phyloP scores from a whole-genome alignment of 2,888 invertebrate genomes.

The Clistopyga incitator region DNA sequence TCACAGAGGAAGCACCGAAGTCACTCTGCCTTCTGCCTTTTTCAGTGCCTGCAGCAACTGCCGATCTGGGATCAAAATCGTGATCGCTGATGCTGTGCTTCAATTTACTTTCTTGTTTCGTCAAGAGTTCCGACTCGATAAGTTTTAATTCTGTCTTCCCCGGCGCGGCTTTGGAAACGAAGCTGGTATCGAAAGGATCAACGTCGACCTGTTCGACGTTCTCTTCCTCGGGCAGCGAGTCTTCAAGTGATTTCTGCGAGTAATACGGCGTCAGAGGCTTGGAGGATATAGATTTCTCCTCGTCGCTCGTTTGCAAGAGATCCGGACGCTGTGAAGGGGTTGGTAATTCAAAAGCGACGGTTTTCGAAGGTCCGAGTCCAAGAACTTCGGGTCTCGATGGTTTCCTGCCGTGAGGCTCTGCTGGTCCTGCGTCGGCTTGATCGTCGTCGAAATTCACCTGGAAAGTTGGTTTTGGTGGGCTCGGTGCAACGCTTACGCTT shows the following conservation, averaged over 20 bases:
- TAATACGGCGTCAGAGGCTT: conserved; percentile 94
- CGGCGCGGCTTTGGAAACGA: conserved; percentile 85
- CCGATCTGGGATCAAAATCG: conserved; percentile 86
- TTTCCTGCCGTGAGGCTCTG: conserved; percentile 76
- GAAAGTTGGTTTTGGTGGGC: conserved; percentile 63
- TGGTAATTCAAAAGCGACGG: conserved; percentile 88
- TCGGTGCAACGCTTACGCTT: not conserved
- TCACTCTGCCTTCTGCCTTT: conserved; percentile 86
- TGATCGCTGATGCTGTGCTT: conserved; percentile 88
- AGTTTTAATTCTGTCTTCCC: conserved; percentile 86
- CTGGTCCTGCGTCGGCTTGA: not conserved
- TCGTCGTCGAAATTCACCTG: conserved; percentile 67
- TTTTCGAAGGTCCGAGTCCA: conserved; percentile 80
- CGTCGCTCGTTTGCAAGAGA: conserved; percentile 86
- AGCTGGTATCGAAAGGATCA: conserved; percentile 90
- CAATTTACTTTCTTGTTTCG: conserved; percentile 71
- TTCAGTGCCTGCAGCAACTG: conserved; percentile 64
- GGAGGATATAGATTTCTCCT: conserved; percentile 86
- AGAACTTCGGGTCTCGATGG: conserved; percentile 88
- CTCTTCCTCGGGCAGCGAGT: conserved; percentile 86
- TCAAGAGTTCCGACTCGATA: conserved; percentile 85
- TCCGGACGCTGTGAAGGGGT: conserved; percentile 84
- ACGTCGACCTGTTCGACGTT: conserved; percentile 84
- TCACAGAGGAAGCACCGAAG: conserved; percentile 70
- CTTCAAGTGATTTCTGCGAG: conserved; percentile 86